Conservation (phyloP, 2,888 invertebrate genomes). For the Drosophila phalerata region DNA sequence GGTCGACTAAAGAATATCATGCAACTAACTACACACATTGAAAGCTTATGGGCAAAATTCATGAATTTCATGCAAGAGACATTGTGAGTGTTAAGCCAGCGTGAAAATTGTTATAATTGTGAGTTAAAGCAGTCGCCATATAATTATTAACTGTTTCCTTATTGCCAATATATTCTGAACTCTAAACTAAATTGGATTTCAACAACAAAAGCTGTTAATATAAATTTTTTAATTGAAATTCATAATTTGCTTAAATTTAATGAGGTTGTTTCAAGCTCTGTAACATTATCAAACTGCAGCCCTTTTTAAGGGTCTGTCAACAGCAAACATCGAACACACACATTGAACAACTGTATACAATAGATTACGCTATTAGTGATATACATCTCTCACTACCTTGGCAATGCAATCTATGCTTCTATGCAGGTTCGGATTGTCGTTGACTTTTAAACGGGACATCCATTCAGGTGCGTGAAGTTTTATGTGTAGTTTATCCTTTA, state of each 20-base stretch:
- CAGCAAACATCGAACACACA: conserved; percentile 43
- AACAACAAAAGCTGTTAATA: conserved; percentile 22
- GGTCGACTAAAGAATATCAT: neutral
- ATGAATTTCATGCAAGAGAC: conserved; percentile 33
- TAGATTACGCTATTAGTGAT: conserved; percentile 13
- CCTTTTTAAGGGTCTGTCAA: conserved; percentile 2
- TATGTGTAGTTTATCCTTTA: conserved; percentile 80
- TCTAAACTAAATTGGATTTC: conserved; percentile 1
- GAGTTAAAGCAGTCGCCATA: conserved; percentile 33
- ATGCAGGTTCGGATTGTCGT: conserved; percentile 88
- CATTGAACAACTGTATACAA: conserved; percentile 10
- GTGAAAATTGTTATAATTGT: conserved; percentile 19
- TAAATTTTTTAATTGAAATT: conserved; percentile 1
- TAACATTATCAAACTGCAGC: conserved; percentile 10
- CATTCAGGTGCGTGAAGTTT: conserved; percentile 88
- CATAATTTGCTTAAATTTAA: conserved; percentile 3
- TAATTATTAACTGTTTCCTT: conserved; percentile 1
- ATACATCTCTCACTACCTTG: conserved; percentile 63
- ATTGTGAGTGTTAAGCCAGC: conserved; percentile 37
- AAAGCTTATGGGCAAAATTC: conserved; percentile 53
- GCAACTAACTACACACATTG: conserved; percentile 48
- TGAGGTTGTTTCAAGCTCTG: conserved; percentile 13
- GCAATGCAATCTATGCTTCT: conserved; percentile 92
- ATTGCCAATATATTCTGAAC: conserved; percentile 16
- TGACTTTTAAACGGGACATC: conserved; percentile 88